A percentile compares a stretch with the other conserved stretches of the same genome.
Conservation (phyloP, 2,113 vertebrate species). For the Oreochromis spilurus region DNA sequence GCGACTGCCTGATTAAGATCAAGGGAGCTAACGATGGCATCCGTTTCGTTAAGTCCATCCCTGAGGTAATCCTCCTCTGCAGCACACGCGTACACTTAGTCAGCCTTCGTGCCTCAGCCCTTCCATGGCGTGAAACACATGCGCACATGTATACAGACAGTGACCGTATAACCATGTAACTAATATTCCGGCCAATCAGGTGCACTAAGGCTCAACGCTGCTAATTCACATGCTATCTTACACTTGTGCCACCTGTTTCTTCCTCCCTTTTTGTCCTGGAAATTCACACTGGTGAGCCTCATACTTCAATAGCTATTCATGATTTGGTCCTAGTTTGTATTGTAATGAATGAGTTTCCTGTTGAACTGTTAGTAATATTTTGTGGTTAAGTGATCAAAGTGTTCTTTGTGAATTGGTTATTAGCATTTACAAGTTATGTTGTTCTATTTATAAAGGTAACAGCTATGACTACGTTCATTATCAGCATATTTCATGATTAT, state of each 20-base stretch:
- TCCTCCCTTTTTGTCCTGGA: not conserved
- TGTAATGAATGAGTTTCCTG: not conserved
- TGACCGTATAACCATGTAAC: constrained; percentile 6
- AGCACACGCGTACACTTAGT: constrained; percentile 4
- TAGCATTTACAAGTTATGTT: not conserved
- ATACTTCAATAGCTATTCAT: not conserved
- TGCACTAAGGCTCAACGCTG: not conserved
- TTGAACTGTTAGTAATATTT: not conserved
- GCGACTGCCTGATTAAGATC: constrained; percentile 88
- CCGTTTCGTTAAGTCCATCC: constrained; percentile 93
- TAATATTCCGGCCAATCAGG: constrained; percentile 32
- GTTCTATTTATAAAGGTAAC: not conserved
- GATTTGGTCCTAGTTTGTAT: not conserved
- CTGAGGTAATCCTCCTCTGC: constrained; percentile 78
- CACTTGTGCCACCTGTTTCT: not conserved
- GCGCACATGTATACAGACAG: not conserved
- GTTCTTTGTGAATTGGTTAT: not conserved
- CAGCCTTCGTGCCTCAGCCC: not conserved
- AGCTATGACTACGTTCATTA: not conserved
- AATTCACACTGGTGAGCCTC: constrained; percentile 43
- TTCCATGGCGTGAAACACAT: not conserved
- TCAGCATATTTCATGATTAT: not conserved
- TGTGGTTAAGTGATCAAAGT: not conserved
- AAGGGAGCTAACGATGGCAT: constrained; percentile 95
- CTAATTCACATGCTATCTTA: constrained; percentile 13